Evolutionary conservation across 2,797 vertebrate species (phyloP), one percentile per base, ranked within the genome.

Genomic region (Erpetoichthys calabaricus): DNA sequence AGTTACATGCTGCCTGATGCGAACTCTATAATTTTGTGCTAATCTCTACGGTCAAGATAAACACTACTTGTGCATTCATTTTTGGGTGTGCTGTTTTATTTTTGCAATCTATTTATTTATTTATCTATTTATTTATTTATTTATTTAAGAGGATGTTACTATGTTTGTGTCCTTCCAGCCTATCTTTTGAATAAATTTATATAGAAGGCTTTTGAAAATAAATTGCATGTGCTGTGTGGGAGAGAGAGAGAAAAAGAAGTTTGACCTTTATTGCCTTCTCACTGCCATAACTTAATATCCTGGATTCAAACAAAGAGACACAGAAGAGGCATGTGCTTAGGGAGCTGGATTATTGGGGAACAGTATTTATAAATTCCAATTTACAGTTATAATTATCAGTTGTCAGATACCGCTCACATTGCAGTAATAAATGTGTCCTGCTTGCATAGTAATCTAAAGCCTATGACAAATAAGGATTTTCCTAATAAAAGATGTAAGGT

Each of bases 251-350:
- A 3, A 42, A 54, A 54, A 54, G 42, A 10, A 45, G 25, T 25
- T 46, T 53, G 57, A 59, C 57, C 57, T 59, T 59, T 47, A 46
- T 53, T n/a, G 25, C 7, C 51, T 59, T 44, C 7, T 25, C 10
- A n/a, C 46, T 49, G 47, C 25, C n/a, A 44, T 44, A 44, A 53
- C 51, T 46, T 59, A 52, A 59, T 59, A 52, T 51, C 57, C 46
- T 44, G 44, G 49, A 45, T 51, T 54, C 43, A 54, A n/a, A 54
- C 53, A 5, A 41, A 54, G 53, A 2, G 9, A 43, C 53, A 54
- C 53, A 54, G 41, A 25, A 3, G 42, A 41, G 50, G 41, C 50
- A 8, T 51, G 50, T 51, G 50, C 50, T 51, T 51, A 51, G n/a
- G 50, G 50, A 43, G 41, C 3, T 54, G 42, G 54, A 43, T 43